Percentiles rank a stretch among this genome's conserved stretches.
phyloP scores from a whole-genome alignment of 2,797 vertebrate genomes.

The Phrynocephalus vlangalii region DNA sequence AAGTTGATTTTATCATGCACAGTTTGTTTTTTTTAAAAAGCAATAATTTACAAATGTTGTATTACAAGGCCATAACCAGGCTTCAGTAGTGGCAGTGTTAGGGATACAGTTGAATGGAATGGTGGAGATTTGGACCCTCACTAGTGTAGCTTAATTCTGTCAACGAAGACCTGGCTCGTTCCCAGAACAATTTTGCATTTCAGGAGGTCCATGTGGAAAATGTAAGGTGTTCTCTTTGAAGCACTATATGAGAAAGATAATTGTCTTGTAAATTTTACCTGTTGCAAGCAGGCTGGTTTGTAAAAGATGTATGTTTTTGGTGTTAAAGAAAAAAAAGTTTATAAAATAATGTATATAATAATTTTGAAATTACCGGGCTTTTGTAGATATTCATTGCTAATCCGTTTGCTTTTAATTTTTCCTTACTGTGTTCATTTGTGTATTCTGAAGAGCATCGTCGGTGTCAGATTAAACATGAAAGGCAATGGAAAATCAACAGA shows the following conservation, averaged over 20 bases:
- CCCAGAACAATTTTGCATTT: constrained; percentile 72
- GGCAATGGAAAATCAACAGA: constrained; percentile 55
- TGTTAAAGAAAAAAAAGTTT: constrained; percentile 84
- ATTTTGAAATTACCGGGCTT: constrained; percentile 85
- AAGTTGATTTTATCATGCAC: constrained; percentile 73
- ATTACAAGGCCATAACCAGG: constrained; percentile 79
- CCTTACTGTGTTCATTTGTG: constrained; percentile 44
- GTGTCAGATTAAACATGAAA: constrained; percentile 66
- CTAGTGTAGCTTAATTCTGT: constrained; percentile 68
- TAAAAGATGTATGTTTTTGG: constrained; percentile 89
- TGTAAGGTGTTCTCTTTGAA: constrained; percentile 77
- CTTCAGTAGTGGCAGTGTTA: constrained; percentile 71
- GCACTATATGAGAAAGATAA: constrained; percentile 80
- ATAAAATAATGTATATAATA: constrained; percentile 95
- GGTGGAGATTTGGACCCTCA: constrained; percentile 67
- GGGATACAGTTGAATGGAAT: constrained; percentile 73
- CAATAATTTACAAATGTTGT: constrained; percentile 79
- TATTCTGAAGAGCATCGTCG: constrained; percentile 72
- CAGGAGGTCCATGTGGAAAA: constrained; percentile 71
- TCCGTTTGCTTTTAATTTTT: constrained; percentile 80
- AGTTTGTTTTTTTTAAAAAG: constrained; percentile 63
- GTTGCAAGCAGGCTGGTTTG: constrained; percentile 83
- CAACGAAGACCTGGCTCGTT: constrained; percentile 68
- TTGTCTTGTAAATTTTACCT: constrained; percentile 83
- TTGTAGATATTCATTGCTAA: constrained; percentile 91